Evolutionary conservation across 2,113 vertebrate genomes (phyloP).

Genomic region (Toxotes jaculatrix): DNA sequence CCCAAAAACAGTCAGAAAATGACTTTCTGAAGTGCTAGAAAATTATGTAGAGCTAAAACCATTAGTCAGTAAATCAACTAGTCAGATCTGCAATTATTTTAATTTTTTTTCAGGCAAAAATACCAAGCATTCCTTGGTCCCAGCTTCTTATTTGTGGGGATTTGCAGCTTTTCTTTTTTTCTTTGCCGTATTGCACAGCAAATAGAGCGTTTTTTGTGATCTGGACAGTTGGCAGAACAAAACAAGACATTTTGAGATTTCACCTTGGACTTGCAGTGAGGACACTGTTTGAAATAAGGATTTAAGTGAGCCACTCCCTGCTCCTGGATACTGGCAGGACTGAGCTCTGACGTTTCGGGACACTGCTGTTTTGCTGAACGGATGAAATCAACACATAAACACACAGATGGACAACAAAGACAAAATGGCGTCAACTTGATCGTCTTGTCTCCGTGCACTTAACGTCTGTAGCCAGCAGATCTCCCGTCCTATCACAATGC

Average conservation of each 20-base stretch:
- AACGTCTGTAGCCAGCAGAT: conserved; percentile 25
- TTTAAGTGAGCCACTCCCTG: conserved; percentile 18
- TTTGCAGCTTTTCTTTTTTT: background rate
- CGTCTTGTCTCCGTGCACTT: conserved; percentile 45
- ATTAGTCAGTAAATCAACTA: too few species aligned
- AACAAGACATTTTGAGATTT: background rate
- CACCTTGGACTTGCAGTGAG: background rate
- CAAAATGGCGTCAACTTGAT: conserved; percentile 34
- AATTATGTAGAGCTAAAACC: too few species aligned
- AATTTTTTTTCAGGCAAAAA: too few species aligned
- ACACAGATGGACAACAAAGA: conserved; percentile 3
- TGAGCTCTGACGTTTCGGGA: conserved; percentile 15
- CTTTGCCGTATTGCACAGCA: background rate
- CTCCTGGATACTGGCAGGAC: background rate
- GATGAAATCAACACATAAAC: conserved; percentile 23
- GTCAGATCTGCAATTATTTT: too few species aligned
- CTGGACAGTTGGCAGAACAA: background rate
- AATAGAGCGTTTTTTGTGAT: background rate
- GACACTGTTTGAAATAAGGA: background rate
- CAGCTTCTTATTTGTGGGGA: too few species aligned
- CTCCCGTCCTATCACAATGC: conserved; percentile 42
- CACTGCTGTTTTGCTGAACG: background rate
- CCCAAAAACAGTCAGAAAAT: too few species aligned
- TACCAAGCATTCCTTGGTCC: too few species aligned
- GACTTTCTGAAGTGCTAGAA: too few species aligned